A percentile compares a stretch with the other conserved stretches of the same genome.
Conservation (phyloP, 2,888 invertebrate genomes). For the Ennomos fuscantarius region DNA sequence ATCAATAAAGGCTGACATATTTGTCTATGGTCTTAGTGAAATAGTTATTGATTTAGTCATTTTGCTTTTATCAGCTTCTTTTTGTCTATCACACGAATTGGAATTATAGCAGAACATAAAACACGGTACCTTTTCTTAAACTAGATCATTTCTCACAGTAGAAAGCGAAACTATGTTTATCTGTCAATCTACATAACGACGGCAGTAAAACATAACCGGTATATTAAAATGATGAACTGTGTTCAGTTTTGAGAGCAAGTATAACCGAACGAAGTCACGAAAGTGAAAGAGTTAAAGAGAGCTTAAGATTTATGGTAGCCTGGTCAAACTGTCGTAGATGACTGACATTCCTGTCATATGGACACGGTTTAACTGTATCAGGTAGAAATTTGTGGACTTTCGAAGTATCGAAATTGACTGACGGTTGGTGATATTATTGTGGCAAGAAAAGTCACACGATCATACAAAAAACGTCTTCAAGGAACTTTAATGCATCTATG, state of each 20-base stretch:
- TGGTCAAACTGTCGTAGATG: conserved; percentile 37
- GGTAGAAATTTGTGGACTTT: conserved; percentile 21
- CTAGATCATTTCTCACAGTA: conserved; percentile 23
- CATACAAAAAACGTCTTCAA: too few species aligned
- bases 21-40: background rate
- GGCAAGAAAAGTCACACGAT: background rate
- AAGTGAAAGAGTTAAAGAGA: conserved; percentile 34
- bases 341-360: conserved; percentile 38
- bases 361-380: conserved; percentile 21
- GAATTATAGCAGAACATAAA: too few species aligned
- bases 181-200: conserved; percentile 50
- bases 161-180: conserved; percentile 30
- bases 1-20: background rate
- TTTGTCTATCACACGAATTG: too few species aligned
- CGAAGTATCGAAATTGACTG: conserved; percentile 6
- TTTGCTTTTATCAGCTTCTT: too few species aligned
- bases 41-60: too few species aligned
- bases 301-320: conserved; percentile 34
- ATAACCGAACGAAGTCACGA: conserved; percentile 49
- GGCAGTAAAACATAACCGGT: conserved; percentile 56
- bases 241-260: conserved; percentile 47
- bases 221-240: conserved; percentile 50
- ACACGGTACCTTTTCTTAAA: conserved; percentile 3
- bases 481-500: too few species aligned
- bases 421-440: background rate